phyloP scores from a whole-genome alignment of 2,888 invertebrate species.

The Hypercompe scribonia region DNA sequence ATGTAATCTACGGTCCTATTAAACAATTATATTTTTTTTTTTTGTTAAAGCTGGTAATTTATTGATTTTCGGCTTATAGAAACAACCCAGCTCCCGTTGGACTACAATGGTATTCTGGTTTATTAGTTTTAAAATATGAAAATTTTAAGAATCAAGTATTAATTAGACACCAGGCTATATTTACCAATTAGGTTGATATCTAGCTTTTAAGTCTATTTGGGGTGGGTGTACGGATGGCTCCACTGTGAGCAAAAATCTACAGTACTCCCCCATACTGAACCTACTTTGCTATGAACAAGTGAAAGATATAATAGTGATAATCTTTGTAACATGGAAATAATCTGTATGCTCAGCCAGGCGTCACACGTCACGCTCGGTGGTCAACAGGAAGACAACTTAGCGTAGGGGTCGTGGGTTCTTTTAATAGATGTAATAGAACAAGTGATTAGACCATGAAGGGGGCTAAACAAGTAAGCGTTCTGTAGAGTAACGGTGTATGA shows the following conservation, averaged over 20 bases:
- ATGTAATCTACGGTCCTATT: too few species aligned
- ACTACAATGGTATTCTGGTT: too few species aligned
- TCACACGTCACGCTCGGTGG: slow-evolving; percentile 51
- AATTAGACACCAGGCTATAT: too few species aligned
- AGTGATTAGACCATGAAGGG: background rate
- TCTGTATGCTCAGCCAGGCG: slow-evolving; percentile 40
- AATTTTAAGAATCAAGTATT: too few species aligned
- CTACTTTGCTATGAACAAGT: background rate
- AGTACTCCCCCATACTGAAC: background rate
- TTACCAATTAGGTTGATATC: too few species aligned
- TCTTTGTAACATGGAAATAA: slow-evolving; percentile 49
- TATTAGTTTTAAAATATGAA: too few species aligned
- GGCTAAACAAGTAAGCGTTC: background rate
- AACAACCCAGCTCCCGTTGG: too few species aligned
- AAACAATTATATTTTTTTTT: too few species aligned
- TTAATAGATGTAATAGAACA: slow-evolving; percentile 12
- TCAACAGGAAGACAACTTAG: slow-evolving; percentile 40
- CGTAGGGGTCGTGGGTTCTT: slow-evolving; percentile 28
- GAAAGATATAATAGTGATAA: slow-evolving; percentile 15
- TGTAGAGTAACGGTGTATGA: background rate
- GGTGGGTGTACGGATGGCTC: too few species aligned
- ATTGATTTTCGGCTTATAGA: too few species aligned
- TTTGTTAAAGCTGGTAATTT: too few species aligned
- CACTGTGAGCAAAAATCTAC: background rate
- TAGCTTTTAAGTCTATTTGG: too few species aligned